Evolutionary conservation across 2,797 vertebrate species (phyloP).

Genomic region (Novumbra hubbsi): DNA sequence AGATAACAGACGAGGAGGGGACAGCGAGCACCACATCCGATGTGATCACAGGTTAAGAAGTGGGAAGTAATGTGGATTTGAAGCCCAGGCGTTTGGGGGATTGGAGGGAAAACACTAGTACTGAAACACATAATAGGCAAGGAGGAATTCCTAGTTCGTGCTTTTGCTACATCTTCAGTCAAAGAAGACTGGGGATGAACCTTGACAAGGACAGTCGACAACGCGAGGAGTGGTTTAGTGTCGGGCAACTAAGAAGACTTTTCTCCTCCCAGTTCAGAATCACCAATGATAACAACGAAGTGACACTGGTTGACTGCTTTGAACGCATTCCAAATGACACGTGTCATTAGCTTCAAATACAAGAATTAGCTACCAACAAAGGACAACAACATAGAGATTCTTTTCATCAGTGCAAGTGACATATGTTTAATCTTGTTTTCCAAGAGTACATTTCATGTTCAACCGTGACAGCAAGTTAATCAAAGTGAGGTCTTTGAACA

Average conservation of each 20-base stretch:
- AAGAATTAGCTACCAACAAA: conserved; percentile 70
- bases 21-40: conserved; percentile 45
- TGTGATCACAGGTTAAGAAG: conserved; percentile 50
- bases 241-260: too few relatives aligned
- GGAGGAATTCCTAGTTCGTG: neutral
- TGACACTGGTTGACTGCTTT: conserved; percentile 59
- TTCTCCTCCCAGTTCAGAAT: too few relatives aligned
- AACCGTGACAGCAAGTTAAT: conserved; percentile 65
- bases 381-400: conserved; percentile 64
- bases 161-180: neutral
- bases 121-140: neutral
- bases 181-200: neutral
- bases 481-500: conserved; percentile 70
- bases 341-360: conserved; percentile 67
- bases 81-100: conserved; percentile 1
- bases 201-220: neutral
- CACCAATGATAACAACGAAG: conserved; percentile 36
- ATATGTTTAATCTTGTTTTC: conserved; percentile 72
- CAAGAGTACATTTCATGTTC: conserved; percentile 67
- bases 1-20: conserved; percentile 59
- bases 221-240: neutral
- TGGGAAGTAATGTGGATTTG: conserved; percentile 49
- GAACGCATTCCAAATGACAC: conserved; percentile 63
- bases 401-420: conserved; percentile 67
- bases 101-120: neutral